Conservation (phyloP, 2,113 vertebrate species). For the Trematocara marginatum region DNA sequence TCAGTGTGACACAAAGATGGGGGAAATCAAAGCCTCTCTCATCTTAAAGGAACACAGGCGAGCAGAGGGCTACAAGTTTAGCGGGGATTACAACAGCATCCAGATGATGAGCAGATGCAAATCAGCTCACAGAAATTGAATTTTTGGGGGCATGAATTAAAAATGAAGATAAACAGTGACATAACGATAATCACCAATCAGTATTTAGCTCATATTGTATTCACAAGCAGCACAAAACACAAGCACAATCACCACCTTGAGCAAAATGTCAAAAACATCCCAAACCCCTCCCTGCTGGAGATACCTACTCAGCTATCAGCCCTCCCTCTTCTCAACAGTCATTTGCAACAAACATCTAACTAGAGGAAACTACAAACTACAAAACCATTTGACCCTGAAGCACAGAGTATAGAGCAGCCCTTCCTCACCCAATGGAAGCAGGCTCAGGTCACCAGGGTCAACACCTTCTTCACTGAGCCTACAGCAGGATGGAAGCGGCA, state of each 20-base stretch:
- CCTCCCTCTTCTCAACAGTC: constrained; percentile 25
- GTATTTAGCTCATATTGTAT: neutral
- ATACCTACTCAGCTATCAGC: neutral
- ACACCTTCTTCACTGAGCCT: constrained; percentile 60
- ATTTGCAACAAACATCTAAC: constrained; percentile 62
- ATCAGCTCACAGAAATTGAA: neutral
- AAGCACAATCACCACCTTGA: constrained; percentile 1
- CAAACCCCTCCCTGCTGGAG: neutral
- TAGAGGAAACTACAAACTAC: constrained; percentile 67
- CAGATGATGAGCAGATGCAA: constrained; percentile 12
- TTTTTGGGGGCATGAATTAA: neutral
- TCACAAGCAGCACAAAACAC: neutral
- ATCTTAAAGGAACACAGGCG: constrained; percentile 56
- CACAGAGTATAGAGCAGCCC: constrained; percentile 34
- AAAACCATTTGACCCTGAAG: constrained; percentile 68
- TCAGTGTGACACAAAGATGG: constrained; percentile 72
- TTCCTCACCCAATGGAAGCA: constrained; percentile 46
- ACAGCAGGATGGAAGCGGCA: constrained; percentile 38
- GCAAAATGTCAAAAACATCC: constrained; percentile 25
- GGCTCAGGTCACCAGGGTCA: constrained; percentile 58
- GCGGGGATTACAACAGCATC: constrained; percentile 13
- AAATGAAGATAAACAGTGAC: neutral
- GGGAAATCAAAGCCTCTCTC: constrained; percentile 71
- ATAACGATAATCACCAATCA: constrained; percentile 1
- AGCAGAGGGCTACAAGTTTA: constrained; percentile 45